Evolutionary conservation across 2,113 vertebrate species (phyloP).

Genomic region (Protobothrops flavoviridis): DNA sequence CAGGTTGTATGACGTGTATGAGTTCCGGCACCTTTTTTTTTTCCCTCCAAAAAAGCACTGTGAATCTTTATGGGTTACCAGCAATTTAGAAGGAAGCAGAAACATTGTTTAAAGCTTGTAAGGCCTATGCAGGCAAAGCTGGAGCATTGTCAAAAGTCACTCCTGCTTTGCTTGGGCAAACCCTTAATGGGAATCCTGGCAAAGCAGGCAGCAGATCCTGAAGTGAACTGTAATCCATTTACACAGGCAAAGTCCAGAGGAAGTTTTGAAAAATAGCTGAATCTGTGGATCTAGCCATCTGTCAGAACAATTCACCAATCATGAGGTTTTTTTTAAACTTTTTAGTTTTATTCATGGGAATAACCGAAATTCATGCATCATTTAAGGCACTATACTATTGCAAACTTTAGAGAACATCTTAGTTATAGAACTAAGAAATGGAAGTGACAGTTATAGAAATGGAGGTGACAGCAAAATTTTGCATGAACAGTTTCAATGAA

Average conservation of each 20-base stretch:
- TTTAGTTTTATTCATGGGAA: background rate
- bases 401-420: background rate
- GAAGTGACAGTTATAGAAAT: background rate
- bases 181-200: background rate
- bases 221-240: background rate
- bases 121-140: background rate
- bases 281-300: background rate
- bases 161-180: background rate
- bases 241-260: background rate
- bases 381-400: background rate
- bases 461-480: background rate
- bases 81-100: background rate
- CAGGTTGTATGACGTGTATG: too few species aligned
- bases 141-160: background rate
- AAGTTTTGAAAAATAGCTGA: background rate
- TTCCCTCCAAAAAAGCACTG: too few species aligned
- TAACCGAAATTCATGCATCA: background rate
- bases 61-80: background rate
- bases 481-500: background rate
- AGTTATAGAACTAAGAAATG: background rate
- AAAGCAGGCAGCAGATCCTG: background rate
- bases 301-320: background rate
- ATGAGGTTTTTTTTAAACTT: background rate
- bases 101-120: background rate
- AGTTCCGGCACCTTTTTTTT: too few species aligned